Evolutionary conservation across 2,888 invertebrate species (phyloP), one percentile per base, ranked within the genome.

Genomic region (Pollenia angustigena): DNA sequence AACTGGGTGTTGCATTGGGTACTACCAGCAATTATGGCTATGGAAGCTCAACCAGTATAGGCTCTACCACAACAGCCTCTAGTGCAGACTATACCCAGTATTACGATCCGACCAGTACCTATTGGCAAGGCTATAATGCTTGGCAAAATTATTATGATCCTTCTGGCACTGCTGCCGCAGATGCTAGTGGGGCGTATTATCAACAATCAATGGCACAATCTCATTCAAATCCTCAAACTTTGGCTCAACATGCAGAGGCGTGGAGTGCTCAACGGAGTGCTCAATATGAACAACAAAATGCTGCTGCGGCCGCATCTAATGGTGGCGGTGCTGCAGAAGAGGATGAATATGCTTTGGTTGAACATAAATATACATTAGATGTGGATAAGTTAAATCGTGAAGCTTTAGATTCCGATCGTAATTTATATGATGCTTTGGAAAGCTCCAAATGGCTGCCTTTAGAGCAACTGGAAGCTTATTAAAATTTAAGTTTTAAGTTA

Each of bases 101-200:
- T 93, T 97, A 97, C 93, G 97, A 97, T 93, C 96, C 97, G 44
- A 90, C 90, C 0, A 95, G 96, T 66, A 95, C 96, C 62, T 97
- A 97, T 93, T 97, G 97, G 97, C 97, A 97, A 92, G 97, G 97
- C 92, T 97, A 97, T 92, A 96, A 96, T 89, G 95, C 95, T 82
- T 97, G 97, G 97, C 96, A 96, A 91, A 96, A 96, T 18, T 96
- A 96, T 93, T 96, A 96, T 90, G 94, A 96, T 90, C 95, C 90
- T 32, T 88, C 89, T 32, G 87, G 86, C 1, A 74, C 85, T 18
- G 88, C 89, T 8, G 84, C 87, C 2, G 88, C 92, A 0, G 92
- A 92, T 18, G 90, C 91, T 2, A 91, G 89, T 4, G 89, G 90
- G 79, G 91, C 92, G 0, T 93, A 92, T 87, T 94, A 93, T 90